phyloP scores from a whole-genome alignment of 2,888 invertebrate species.

The Lamellibrachia columna region DNA sequence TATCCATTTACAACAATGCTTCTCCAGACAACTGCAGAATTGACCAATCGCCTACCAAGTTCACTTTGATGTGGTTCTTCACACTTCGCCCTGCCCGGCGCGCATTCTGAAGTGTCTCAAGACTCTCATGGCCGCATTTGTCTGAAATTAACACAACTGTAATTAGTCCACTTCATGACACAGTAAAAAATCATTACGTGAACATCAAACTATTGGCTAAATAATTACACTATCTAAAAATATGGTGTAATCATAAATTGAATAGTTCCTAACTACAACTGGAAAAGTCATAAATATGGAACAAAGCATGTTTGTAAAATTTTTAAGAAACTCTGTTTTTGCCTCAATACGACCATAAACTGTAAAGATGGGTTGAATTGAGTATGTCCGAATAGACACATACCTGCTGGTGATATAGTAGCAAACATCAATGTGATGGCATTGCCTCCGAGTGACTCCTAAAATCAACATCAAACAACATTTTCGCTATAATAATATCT shows the following conservation, averaged over 20 bases:
- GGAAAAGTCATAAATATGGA: too few relatives aligned
- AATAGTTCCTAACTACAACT: too few relatives aligned
- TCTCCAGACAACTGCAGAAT: not conserved
- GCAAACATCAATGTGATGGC: conserved; percentile 55
- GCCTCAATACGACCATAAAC: too few relatives aligned
- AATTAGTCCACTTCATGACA: not conserved
- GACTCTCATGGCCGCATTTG: conserved; percentile 49
- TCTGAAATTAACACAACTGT: conserved; percentile 40
- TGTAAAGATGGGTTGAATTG: too few relatives aligned
- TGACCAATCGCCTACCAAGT: conserved; percentile 50
- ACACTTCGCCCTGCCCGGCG: conserved; percentile 46
- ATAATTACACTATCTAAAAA: too few relatives aligned
- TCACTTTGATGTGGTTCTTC: conserved; percentile 58
- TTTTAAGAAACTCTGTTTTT: too few relatives aligned
- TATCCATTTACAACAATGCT: too few relatives aligned
- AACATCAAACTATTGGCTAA: too few relatives aligned
- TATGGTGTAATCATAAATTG: too few relatives aligned
- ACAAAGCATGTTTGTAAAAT: too few relatives aligned
- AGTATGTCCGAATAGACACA: conserved; percentile 24
- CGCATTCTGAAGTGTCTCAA: conserved; percentile 51
- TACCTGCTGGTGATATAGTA: conserved; percentile 52
- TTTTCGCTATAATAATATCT: not conserved
- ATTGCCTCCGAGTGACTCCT: conserved; percentile 61
- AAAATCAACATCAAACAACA: conserved; percentile 27
- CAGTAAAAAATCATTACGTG: too few relatives aligned